Base-by-base conservation (phyloP, 2,113 vertebrate species). In the Dicrurus megarhynchus region DNA sequence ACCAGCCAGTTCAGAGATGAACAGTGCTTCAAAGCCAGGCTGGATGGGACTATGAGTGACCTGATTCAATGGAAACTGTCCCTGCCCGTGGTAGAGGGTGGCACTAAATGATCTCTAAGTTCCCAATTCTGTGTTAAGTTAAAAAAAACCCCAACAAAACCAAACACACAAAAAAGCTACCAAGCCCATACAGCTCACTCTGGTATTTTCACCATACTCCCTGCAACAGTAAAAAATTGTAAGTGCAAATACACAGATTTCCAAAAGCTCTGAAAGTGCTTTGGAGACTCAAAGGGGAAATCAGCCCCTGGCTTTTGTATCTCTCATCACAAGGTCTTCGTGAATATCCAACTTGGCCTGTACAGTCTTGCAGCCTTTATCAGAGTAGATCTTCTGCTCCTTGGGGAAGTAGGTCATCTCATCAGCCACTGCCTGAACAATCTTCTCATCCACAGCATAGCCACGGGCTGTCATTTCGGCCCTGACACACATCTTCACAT, bases 331-430 rank as follows among this genome's bases (percentile, higher is more conserved):
- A 16, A 64, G 3, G 5, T 91, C 94, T 97, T 97, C 98, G 5
- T 98, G 98, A 95, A 98, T 98, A 91, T 99, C 97, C 93, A 99
- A 53, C 85, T 99, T 99, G 71, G 98, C 98, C 71, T 98, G 97
- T 74, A 99, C 99, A 0, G 98, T 98, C 97, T 99, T 99, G 97
- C 99, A 99, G 97, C 99, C 99, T 97, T 99, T 99, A 88, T 98
- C 98, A 0, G 99, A 98, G 93, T 98, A 99, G 90, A 99, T 95
- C 35, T 97, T 97, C 82, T 99, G 98, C 0, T 97, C 97, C 90
- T 98, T 99, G 13, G 99, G 99, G 97, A 98, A 99, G 77, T 98
- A 99, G 0, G 98, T 98, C 84, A 99, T 97, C 77, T 99, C 99
- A 2, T 89, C 96, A 5, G 98, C 98, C 94, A 99, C 98, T 10